Base-by-base conservation (phyloP, 1,140 invertebrate species). In the Zaprionus inermis region DNA sequence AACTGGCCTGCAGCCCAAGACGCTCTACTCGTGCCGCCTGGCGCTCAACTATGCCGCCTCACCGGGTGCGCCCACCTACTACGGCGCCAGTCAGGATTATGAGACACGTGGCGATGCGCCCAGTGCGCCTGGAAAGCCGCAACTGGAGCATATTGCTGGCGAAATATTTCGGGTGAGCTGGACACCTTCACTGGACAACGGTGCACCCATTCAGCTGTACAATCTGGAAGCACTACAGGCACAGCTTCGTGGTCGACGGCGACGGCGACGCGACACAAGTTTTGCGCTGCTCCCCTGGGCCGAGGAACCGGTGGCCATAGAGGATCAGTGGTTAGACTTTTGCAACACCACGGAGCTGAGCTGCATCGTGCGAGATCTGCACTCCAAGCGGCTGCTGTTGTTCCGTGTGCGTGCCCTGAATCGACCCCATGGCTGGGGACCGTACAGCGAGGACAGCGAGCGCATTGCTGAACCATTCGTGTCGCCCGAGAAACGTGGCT, bases 351-450 rank as follows among this genome's bases (percentile, higher is more conserved):
- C 95, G 34, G 94, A 95, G 94, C 92, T 92, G 72, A 95, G 95
- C 76, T 98, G 97, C 96, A 94, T 97, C 44, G 95, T 98, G 12
- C 93, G 94, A 1, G 94, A 94, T 0, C 93, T 97, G 14, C 94
- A 95, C 92, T 92, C 94, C 2, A 94, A 94, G 7, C 96, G 96
- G 68, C 92, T 95, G 9, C 93, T 94, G 75, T 80, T 93, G 55
- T 98, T 98, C 90, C 94, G 96, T 5, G 97, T 97, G 16, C 94
- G 95, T 41, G 97, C 97, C 0, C 92, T 93, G 56, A 98, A 98
- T 91, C 52, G 66, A 0, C 91, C 93, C 14, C 95, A 96, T 91
- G 98, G 97, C n/a, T 98, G 96, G 95, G 96, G 96, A 60, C 89
- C 93, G 18, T 92, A 93, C 20, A 96, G 96, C 80, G 80, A 93